Conservation (phyloP, 2,113 vertebrate genomes). For the Strix uralensis region DNA sequence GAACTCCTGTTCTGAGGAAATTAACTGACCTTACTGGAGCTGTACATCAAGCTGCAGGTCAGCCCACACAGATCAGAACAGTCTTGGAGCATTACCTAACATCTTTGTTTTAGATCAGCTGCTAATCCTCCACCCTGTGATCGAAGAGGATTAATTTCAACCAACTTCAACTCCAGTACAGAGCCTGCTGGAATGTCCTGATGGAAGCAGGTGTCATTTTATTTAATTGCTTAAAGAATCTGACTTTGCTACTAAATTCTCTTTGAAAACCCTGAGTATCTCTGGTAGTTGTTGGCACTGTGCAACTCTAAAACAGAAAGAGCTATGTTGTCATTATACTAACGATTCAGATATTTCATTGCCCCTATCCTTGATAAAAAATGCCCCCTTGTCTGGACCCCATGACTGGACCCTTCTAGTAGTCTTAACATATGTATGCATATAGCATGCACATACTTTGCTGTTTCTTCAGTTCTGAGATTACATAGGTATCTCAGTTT, state of each 20-base stretch:
- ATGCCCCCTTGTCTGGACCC: background rate
- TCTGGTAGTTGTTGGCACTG: background rate
- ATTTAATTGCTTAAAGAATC: background rate
- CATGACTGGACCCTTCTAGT: background rate
- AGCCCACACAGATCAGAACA: background rate
- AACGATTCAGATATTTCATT: background rate
- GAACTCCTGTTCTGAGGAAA: background rate
- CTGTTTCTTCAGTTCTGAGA: background rate
- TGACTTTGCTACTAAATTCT: background rate
- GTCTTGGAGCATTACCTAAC: background rate
- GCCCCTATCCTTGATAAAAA: background rate
- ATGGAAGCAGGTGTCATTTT: background rate
- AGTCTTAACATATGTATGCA: fast-evolving
- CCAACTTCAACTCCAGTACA: background rate
- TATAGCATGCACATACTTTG: background rate
- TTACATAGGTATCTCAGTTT: background rate
- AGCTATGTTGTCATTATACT: background rate
- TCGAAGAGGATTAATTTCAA: fast-evolving
- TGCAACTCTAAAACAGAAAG: background rate
- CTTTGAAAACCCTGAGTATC: background rate
- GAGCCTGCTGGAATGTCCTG: background rate
- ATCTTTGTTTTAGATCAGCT: background rate
- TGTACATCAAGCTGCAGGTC: background rate
- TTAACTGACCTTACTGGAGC: background rate
- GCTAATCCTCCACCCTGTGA: background rate